phyloP scores from a whole-genome alignment of 1,140 invertebrate genomes.

The Zaprionus capensis region DNA sequence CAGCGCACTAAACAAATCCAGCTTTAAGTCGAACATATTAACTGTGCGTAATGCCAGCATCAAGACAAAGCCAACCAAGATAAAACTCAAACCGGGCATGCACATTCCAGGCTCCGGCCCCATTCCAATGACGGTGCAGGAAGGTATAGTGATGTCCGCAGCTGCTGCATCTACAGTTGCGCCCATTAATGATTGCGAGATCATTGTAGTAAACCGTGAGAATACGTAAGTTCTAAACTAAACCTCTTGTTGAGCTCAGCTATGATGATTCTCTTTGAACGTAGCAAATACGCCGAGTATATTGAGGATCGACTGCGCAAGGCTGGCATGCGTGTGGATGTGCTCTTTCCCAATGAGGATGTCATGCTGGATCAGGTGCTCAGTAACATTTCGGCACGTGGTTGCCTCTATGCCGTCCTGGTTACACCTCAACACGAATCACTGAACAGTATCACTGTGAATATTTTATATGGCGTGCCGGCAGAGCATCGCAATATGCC shows the following conservation, averaged over 20 bases:
- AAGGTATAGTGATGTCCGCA: constrained; percentile 58
- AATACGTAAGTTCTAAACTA: constrained; percentile 88
- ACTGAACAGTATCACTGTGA: constrained; percentile 93
- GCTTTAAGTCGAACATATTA: constrained; percentile 89
- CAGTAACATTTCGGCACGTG: constrained; percentile 93
- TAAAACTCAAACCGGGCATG: constrained; percentile 8
- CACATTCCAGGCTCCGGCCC: neutral
- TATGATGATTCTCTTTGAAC: neutral
- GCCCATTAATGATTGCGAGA: constrained; percentile 92
- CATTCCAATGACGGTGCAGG: constrained; percentile 42
- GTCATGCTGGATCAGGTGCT: constrained; percentile 92
- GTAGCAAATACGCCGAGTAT: constrained; percentile 94
- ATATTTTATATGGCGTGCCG: constrained; percentile 95
- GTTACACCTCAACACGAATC: constrained; percentile 93
- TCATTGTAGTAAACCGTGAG: constrained; percentile 91
- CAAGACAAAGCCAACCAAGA: constrained; percentile 77
- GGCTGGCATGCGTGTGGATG: constrained; percentile 91
- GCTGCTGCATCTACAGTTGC: constrained; percentile 84
- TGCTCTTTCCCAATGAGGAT: constrained; percentile 95
- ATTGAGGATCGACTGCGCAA: constrained; percentile 93
- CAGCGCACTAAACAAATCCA: constrained; percentile 87
- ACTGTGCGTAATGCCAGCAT: constrained; percentile 86
- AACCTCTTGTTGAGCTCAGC: neutral
- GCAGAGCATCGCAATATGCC: constrained; percentile 97
- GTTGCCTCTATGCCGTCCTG: constrained; percentile 94